These are phyloP conservation scores for Tylochromis polylepis DNA, from an alignment of 2,113 vertebrate species.

Conservation along the genomic window DNA sequence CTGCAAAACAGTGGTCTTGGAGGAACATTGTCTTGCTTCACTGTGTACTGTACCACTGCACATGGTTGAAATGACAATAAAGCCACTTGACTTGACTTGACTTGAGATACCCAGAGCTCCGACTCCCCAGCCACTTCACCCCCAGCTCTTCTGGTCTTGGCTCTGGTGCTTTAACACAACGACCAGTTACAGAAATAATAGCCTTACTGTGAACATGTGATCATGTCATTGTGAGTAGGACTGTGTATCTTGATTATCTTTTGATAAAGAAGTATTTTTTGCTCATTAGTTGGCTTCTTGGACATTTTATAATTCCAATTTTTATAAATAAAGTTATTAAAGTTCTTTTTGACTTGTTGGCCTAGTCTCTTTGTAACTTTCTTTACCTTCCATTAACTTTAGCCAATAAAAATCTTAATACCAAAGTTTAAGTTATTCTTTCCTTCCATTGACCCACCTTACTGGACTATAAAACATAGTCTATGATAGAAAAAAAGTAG, in stretches of 20 bases:
- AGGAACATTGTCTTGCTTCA: not conserved
- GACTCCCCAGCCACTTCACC: not conserved
- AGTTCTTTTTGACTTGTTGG: not conserved
- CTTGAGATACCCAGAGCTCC: not conserved
- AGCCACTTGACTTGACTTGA: not conserved
- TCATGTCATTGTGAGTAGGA: not conserved
- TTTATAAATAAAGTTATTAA: not conserved
- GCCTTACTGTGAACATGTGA: not conserved
- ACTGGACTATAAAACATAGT: not conserved
- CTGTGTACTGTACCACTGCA: not conserved
- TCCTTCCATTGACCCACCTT: not conserved
- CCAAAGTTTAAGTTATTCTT: not conserved
- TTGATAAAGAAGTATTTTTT: not conserved
- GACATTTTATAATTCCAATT: not conserved
- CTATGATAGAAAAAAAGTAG: not conserved
- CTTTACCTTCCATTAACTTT: not conserved
- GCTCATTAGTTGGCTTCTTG: not conserved
- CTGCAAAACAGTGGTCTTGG: not conserved
- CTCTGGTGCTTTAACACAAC: not conserved
- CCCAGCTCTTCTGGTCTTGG: not conserved
- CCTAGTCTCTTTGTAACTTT: not conserved
- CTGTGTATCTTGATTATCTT: not conserved
- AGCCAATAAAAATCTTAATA: not conserved
- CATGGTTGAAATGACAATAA: not conserved
- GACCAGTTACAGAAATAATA: not conserved